Percentiles rank a stretch among this genome's conserved stretches.
phyloP scores from a whole-genome alignment of 2,888 invertebrate genomes.

The Drosophila dives region DNA sequence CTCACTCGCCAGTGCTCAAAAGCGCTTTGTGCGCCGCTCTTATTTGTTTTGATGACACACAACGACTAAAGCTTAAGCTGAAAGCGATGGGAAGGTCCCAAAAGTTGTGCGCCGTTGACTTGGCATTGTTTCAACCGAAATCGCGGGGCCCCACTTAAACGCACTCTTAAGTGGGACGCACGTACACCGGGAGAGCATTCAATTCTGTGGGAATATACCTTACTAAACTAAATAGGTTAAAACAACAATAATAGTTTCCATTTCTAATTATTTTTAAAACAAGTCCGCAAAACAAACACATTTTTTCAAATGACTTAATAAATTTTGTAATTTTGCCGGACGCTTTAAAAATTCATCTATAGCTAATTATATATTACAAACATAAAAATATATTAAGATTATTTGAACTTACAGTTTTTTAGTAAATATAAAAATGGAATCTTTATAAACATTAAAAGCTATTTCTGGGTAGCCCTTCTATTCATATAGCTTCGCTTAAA shows the following conservation, averaged over 20 bases:
- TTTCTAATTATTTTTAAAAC: neutral
- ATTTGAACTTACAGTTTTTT: neutral
- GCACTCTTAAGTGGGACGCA: conserved; percentile 43
- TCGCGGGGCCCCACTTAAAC: conserved; percentile 31
- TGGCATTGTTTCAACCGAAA: conserved; percentile 68
- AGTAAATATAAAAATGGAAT: neutral
- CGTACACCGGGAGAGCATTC: conserved; percentile 34
- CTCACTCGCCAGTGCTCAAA: conserved; percentile 28
- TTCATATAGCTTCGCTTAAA: neutral
- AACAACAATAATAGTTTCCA: neutral
- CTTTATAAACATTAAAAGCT: neutral
- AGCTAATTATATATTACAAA: neutral
- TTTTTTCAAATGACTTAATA: neutral
- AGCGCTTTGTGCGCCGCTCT: conserved; percentile 40
- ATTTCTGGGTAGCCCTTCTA: neutral
- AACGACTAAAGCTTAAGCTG: conserved; percentile 23
- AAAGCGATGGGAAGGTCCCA: conserved; percentile 64
- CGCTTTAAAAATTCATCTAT: neutral
- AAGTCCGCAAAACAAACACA: neutral
- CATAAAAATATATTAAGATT: neutral
- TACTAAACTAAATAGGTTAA: neutral
- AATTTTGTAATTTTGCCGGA: neutral
- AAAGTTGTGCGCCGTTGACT: conserved; percentile 65
- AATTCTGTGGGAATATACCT: conserved; percentile 42
- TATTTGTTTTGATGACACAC: conserved; percentile 72